A percentile compares a stretch with the other conserved stretches of the same genome.
Evolutionary conservation across 2,113 vertebrate species (phyloP).

Genomic region (Aldabrachelys gigantea): DNA sequence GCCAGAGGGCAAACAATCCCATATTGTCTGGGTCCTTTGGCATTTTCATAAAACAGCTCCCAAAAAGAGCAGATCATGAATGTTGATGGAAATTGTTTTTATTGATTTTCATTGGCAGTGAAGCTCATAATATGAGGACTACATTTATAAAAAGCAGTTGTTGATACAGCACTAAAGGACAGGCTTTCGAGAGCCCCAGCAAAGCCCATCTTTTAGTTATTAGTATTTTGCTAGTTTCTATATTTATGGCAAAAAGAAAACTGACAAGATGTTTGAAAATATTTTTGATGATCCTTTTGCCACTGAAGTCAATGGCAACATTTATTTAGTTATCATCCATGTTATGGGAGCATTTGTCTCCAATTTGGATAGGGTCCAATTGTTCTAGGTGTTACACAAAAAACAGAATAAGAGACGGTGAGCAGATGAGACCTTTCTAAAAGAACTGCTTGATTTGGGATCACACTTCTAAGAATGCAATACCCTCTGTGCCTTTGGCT

Average conservation of each 20-base stretch:
- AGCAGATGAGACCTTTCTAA: background rate
- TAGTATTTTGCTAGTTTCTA: constrained; percentile 25
- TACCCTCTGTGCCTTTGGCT: constrained; percentile 40
- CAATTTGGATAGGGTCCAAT: background rate
- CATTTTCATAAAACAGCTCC: constrained; percentile 78
- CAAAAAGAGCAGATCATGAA: constrained; percentile 75
- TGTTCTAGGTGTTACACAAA: background rate
- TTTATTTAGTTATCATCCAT: background rate
- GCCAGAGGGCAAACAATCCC: constrained; percentile 45
- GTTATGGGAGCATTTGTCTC: background rate
- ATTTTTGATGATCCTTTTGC: background rate
- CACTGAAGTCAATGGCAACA: constrained; percentile 6
- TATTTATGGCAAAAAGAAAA: background rate
- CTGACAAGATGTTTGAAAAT: background rate
- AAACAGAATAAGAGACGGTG: background rate
- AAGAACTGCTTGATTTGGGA: constrained; percentile 51
- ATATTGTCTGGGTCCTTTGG: constrained; percentile 70
- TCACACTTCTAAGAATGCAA: constrained; percentile 37
- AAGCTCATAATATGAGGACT: constrained; percentile 77
- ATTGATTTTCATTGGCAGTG: constrained; percentile 84
- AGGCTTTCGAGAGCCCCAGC: background rate
- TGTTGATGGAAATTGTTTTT: constrained; percentile 85
- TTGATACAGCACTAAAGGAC: constrained; percentile 55
- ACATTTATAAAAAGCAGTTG: constrained; percentile 77
- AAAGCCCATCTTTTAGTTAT: constrained; percentile 35